Conservation (phyloP, 2,888 invertebrate genomes). For the Pegoplata infirma region DNA sequence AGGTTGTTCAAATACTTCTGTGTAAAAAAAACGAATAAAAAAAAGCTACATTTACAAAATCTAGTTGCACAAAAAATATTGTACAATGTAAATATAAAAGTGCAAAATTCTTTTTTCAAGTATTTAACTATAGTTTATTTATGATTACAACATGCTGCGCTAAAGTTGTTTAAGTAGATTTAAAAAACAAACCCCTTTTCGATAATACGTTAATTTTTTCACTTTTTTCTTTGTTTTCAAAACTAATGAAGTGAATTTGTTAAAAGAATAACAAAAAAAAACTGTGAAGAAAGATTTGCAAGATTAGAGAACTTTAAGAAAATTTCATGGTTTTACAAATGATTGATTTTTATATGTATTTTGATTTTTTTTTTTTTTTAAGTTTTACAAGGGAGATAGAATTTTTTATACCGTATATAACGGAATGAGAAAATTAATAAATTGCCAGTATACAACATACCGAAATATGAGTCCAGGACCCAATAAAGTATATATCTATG, state of each 20-base stretch:
- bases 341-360: too few species aligned
- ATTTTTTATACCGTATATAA: too few species aligned
- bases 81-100: not conserved
- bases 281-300: not conserved
- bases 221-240: not conserved
- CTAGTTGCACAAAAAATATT: not conserved
- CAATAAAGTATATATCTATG: too few species aligned
- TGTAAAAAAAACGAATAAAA: not conserved
- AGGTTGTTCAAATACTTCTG: not conserved
- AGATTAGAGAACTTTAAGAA: not conserved
- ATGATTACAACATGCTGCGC: constrained; percentile 47
- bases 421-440: too few species aligned
- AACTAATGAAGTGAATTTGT: not conserved
- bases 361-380: too few species aligned
- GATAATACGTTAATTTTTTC: not conserved
- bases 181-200: not conserved
- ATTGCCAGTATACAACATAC: too few species aligned
- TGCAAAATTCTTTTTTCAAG: constrained; percentile 12
- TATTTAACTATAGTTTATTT: constrained; percentile 48
- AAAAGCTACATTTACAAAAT: not conserved
- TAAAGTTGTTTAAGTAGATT: constrained; percentile 51
- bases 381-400: too few species aligned
- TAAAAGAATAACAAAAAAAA: not conserved
- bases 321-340: not conserved
- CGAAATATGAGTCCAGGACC: too few species aligned